Evolutionary conservation across 2,888 invertebrate genomes (phyloP), one percentile per base, ranked within the genome.

Genomic region (Drosophila subquinaria): DNA sequence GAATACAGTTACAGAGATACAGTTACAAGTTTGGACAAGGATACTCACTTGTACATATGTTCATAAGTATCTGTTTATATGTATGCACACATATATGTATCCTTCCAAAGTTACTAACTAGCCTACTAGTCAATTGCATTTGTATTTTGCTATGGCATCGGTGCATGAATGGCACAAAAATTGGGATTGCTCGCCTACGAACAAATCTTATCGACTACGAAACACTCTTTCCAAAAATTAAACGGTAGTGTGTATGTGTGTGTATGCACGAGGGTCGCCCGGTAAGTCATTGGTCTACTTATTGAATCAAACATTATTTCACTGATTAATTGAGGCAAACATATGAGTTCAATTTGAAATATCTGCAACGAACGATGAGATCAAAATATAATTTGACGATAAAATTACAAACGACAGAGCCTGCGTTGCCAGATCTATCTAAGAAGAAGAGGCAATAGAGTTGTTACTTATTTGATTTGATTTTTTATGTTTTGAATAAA

Each of bases 131-230:
- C 50, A 65, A 62, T 65, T 65, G 42, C 76, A 27, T 27, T 27
- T 27, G 62, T 69, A 61, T 79, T 80, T 89, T 69, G 75, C 76
- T 87, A 87, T 77, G 78, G 88, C 88, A 88, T 86, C 77, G 82
- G 86, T 79, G 88, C 83, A 50, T 73, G 51, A 86, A 86, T 86
- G 85, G 85, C 85, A 86, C 85, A 87, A 81, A 79, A 79, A 77
- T 87, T 80, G 73, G 70, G 84, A 42, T 63, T 57, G 50, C 55
- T 65, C 65, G 30, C 23, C 11, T 27, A 27, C 42, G 52, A 55
- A 57, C 50, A 33, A 50, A 60, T 53, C 50, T 69, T 65, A 45
- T 43, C 57, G 64, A 65, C 70, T 74, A 66, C 68, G 47, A 69
- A 72, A 57, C 57, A 69, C 60, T 63, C 63, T 63, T 55, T 71